These are phyloP conservation scores for Pelobates fuscus DNA, from an alignment of 2,113 vertebrate genomes.

Conservation along the genomic window DNA sequence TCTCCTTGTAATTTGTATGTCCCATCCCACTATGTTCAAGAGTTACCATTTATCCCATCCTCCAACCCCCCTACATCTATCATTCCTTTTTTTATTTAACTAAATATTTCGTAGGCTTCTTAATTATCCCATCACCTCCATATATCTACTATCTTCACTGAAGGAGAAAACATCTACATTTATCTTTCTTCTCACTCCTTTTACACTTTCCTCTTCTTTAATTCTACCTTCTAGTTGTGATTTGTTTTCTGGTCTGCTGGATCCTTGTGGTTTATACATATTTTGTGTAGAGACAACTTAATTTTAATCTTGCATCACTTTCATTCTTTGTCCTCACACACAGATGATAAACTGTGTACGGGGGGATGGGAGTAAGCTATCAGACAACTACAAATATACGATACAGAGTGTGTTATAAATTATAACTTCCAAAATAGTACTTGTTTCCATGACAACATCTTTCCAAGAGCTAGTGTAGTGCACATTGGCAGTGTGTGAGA, in stretches of 20 bases:
- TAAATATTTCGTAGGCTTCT: no score
- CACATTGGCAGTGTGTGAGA: slow-evolving; percentile 4
- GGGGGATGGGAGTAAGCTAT: no score
- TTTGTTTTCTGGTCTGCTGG: background rate
- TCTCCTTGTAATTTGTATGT: background rate
- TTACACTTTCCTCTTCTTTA: background rate
- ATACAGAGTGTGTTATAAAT: no score
- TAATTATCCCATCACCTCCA: no score
- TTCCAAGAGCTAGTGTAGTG: background rate
- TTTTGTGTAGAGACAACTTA: background rate
- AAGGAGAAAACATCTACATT: no score
- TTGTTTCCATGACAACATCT: slow-evolving; percentile 40
- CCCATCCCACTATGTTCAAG: slow-evolving; percentile 13
- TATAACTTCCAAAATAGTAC: slow-evolving; percentile 23
- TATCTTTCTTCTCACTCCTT: background rate
- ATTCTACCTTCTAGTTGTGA: background rate
- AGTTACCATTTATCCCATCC: background rate
- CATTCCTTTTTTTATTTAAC: background rate
- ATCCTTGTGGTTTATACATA: background rate
- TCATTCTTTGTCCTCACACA: no score
- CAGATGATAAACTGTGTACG: no score
- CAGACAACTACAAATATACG: no score
- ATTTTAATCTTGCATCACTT: background rate
- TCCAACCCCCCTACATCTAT: no score
- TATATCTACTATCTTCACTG: no score